Evolutionary conservation across 2,888 invertebrate genomes (phyloP), one percentile per base, ranked within the genome.

Genomic region (Torymus texanus): DNA sequence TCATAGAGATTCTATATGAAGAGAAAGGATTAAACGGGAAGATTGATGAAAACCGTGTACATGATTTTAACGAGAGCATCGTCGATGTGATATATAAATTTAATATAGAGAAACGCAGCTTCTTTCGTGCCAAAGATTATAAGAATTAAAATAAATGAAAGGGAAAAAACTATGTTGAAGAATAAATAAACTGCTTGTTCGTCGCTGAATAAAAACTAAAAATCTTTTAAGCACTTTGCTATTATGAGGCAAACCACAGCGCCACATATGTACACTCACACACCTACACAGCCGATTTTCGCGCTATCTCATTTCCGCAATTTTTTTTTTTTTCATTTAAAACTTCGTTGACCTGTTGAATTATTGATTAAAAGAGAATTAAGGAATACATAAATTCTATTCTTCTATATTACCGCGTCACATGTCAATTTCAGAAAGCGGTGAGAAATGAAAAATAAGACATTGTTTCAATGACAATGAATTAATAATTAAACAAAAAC

Each of bases 41-140:
- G 58, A 41, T 41, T 41, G 41, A n/a, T 4, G 58, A 55, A 66
- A 75, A 68, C 67, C 65, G 70, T 79, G 53, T 67, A 71, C 63
- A 73, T 78, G 79, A 58, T 78, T 78, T 82, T 68, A 41, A 73
- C 56, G 75, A 74, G 67, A 82, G 66, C 82, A 80, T 82, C 75
- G 63, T 82, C 78, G 82, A 82, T 82, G 82, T 82, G 82, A 82
- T 82, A 78, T 76, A 78, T 75, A 72, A 72, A 82, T 80, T 75
- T 78, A 72, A 72, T 72, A 75, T 70, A 75, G 50, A 73, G 65
- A 79, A 79, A 81, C 55, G 65, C 79, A 81, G 81, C 79, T 81
- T 79, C 74, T 81, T 79, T 79, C 73, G 81, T 81, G 81, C 79
- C 81, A 81, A 81, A 78, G 24, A 75, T 77, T 70, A 77, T 63